Evolutionary conservation across 2,797 vertebrate genomes (phyloP).

Genomic region (Diplodus puntazzo): DNA sequence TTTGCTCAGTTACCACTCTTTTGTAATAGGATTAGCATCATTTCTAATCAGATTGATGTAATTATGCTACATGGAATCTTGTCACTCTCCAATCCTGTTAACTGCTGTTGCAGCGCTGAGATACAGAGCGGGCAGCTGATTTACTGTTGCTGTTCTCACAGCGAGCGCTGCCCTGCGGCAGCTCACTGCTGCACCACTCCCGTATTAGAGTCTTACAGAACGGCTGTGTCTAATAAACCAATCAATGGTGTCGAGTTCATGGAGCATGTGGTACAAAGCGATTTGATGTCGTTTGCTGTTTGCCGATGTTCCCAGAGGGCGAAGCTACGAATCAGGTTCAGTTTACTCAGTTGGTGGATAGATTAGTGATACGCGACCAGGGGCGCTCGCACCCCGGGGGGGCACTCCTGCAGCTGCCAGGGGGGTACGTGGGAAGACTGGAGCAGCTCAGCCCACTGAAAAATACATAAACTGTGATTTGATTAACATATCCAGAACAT

Average conservation of each 20-base stretch:
- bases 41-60: conserved; percentile 70
- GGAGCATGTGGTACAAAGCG: conserved; percentile 59
- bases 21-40: conserved; percentile 65
- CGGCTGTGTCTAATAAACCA: conserved; percentile 70
- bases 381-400: conserved; percentile 3
- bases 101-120: conserved; percentile 50
- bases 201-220: conserved; percentile 51
- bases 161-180: conserved; percentile 52
- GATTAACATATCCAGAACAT: not conserved
- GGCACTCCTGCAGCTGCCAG: conserved; percentile 18
- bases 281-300: conserved; percentile 59
- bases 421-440: not conserved
- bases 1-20: conserved; percentile 56
- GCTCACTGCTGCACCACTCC: conserved; percentile 27
- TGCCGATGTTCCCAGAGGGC: conserved; percentile 55
- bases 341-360: conserved; percentile 65
- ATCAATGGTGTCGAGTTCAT: conserved; percentile 64
- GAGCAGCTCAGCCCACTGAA: not conserved
- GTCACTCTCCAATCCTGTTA: conserved; percentile 68
- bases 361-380: conserved; percentile 52
- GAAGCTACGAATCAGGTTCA: conserved; percentile 37
- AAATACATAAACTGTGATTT: not conserved
- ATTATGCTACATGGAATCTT: conserved; percentile 65
- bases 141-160: conserved; percentile 56
- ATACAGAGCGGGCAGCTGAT: conserved; percentile 69